phyloP scores from a whole-genome alignment of 2,888 invertebrate species.

The Cheilosia grossa region DNA sequence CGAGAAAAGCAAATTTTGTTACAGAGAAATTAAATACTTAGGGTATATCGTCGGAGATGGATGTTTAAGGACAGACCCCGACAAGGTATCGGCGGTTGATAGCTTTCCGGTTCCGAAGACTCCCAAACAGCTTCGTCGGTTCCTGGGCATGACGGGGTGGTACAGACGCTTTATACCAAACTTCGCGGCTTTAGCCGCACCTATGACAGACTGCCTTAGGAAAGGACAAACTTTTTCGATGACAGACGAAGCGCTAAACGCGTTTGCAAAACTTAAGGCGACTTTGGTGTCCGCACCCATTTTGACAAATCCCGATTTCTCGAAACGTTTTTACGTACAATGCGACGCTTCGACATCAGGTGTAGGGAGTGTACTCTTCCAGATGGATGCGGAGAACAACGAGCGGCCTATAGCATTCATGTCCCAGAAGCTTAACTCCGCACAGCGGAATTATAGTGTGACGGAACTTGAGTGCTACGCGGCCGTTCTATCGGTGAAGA shows the following conservation, averaged over 20 bases:
- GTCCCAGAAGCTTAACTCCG: not conserved
- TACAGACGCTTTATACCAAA: not conserved
- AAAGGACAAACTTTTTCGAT: not conserved
- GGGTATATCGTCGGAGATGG: conserved; percentile 13
- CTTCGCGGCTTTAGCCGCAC: not conserved
- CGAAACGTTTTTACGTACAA: conserved; percentile 2
- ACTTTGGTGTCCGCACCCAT: conserved; percentile 1
- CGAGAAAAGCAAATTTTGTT: not conserved
- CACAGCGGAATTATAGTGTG: not conserved
- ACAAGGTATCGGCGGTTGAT: not conserved
- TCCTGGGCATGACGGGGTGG: not conserved
- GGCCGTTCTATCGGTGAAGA: not conserved
- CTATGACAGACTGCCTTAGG: not conserved
- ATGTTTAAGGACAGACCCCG: not conserved
- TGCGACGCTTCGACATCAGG: not conserved
- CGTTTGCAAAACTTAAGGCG: not conserved
- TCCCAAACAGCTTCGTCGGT: not conserved
- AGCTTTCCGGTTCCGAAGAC: not conserved
- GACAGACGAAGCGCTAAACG: conserved; percentile 1
- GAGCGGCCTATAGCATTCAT: not conserved
- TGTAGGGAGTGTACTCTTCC: not conserved
- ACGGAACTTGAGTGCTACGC: not conserved
- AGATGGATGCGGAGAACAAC: not conserved
- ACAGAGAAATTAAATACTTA: conserved; percentile 14
- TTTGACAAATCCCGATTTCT: not conserved